Evolutionary conservation across 2,797 vertebrate genomes (phyloP).

Genomic region (Ataeniobius toweri): DNA sequence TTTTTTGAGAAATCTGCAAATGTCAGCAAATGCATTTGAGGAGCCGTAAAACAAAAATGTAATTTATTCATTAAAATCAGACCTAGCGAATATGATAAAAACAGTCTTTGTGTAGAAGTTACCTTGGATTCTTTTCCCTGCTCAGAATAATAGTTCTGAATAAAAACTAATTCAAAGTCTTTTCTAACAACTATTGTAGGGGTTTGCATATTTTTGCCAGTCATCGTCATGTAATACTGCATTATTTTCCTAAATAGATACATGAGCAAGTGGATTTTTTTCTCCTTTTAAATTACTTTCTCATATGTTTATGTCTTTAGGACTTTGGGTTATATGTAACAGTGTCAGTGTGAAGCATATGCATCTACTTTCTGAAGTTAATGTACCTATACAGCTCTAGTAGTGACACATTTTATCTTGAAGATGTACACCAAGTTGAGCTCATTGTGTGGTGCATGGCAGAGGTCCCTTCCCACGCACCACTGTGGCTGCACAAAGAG

Average conservation of each 20-base stretch:
- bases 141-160: too few species aligned
- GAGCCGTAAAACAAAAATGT: neutral
- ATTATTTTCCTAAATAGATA: too few species aligned
- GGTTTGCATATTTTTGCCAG: too few species aligned
- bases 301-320: neutral
- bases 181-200: too few species aligned
- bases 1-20: neutral
- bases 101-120: neutral
- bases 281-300: neutral
- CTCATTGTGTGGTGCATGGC: constrained; percentile 26
- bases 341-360: neutral
- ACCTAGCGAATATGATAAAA: neutral
- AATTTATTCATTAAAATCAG: neutral
- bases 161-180: too few species aligned
- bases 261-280: too few species aligned
- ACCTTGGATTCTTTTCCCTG: neutral
- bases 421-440: constrained; percentile 34
- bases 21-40: neutral
- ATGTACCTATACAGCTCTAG: neutral
- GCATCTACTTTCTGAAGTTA: neutral
- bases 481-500: constrained; percentile 67
- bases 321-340: neutral
- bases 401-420: constrained; percentile 13
- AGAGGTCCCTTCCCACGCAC: constrained; percentile 62
- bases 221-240: too few species aligned